Evolutionary conservation across 2,888 invertebrate species (phyloP), one percentile per base, ranked within the genome.

Genomic region (Epinotia ramella): DNA sequence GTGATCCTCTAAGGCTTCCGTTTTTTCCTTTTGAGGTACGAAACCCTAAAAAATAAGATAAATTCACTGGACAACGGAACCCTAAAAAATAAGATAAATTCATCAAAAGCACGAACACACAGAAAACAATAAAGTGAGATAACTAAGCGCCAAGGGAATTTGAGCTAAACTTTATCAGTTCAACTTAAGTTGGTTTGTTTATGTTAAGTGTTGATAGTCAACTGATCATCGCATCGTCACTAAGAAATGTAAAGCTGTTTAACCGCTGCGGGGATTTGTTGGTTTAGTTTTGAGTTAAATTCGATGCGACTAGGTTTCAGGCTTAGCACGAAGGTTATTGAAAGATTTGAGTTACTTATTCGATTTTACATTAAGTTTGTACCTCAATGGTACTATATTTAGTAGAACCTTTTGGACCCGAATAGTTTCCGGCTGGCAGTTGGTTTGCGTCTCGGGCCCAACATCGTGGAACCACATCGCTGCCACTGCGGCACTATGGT

Each of bases 241-340:
- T 59, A 57, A 69, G 62, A 44, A 70, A 75, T 75, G 70, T 53
- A 75, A 75, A 70, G 74, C 74, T 59, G 69, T 69, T 70, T 24
- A 64, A 70, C 74, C 73, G 57, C 73, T 65, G 56, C 40, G 67
- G 67, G 49, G 20, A 33, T 73, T 65, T 28, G 18, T 66, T 59
- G 66, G 33, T 28, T 57, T 28, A 49, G 56, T 59, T 59, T 53
- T 53, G 46, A 70, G 46, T 62, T 18, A 18, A 73, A 59, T 16
- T 46, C 16, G 70, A 24, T 18, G 12, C 33, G 59, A 40, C 57
- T 57, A 40, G 16, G 5, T 53, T 53, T 33, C 5, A 66, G 18
- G 44, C 13, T 44, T 56, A 56, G 18, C 33, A 20, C 67, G 20
- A 67, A 40, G 56, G 33, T 53, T 33, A 53, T 53, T 60, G 60